phyloP scores from a whole-genome alignment of 2,888 invertebrate species.

The Phengaris alcon region DNA sequence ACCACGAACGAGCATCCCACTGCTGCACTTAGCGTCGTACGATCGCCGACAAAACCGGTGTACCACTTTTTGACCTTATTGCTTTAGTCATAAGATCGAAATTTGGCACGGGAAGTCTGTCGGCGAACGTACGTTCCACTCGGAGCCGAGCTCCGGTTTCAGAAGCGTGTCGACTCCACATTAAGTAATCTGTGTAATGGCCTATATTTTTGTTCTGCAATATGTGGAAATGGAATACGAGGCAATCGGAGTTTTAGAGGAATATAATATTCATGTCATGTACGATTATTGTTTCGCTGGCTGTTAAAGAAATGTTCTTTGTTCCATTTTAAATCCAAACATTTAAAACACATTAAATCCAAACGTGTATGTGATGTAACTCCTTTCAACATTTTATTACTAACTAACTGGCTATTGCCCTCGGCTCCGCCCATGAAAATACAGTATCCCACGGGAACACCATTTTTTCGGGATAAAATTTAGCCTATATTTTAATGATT shows the following conservation, averaged over 20 bases:
- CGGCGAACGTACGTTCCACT: conserved; percentile 32
- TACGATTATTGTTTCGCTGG: neutral
- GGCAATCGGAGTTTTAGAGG: conserved; percentile 26
- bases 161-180: conserved; percentile 36
- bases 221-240: conserved; percentile 24
- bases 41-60: conserved; percentile 17
- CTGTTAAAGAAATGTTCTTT: neutral
- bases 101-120: neutral
- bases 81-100: neutral
- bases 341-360: neutral
- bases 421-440: too few species aligned
- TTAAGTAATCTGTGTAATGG: conserved; percentile 35
- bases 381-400: too few species aligned
- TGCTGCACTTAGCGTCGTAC: conserved; percentile 40
- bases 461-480: too few species aligned
- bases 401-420: too few species aligned
- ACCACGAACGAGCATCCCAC: conserved; percentile 30
- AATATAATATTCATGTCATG: conserved; percentile 1
- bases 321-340: neutral
- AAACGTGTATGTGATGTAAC: neutral
- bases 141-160: conserved; percentile 36
- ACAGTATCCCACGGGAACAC: too few species aligned
- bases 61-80: neutral
- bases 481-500: too few species aligned
- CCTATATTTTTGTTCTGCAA: conserved; percentile 31